Percentiles rank a stretch among this genome's conserved stretches.
These are phyloP conservation scores for human (Homo sapiens) DNA, from an alignment of 2,113 vertebrate genomes.

Conservation along the genomic window GRCh38 chr5:164042001-164042500, in stretches of 20 bases:
- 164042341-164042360: not conserved
- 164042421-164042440: not conserved
- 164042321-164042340: not conserved
- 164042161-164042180: not conserved
- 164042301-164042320: not conserved
- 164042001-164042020: not conserved
- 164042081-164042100: not conserved
- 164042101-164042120: not conserved
- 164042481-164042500: not conserved
- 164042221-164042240: not conserved
- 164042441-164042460: not conserved
- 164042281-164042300: not conserved
- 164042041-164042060: not conserved
- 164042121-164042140: not conserved
- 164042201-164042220: not conserved
- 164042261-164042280: not conserved
- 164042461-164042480: not conserved
- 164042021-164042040: not conserved
- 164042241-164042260: conserved; percentile 35
- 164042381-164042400: not conserved
- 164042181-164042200: not conserved
- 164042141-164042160: not conserved
- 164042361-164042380: not conserved
- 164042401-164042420: not conserved
- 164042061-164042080: not conserved